Evolutionary conservation across 2,113 vertebrate species (phyloP), one percentile per base, ranked within the genome.

Genomic region (Heptranchias perlo): DNA sequence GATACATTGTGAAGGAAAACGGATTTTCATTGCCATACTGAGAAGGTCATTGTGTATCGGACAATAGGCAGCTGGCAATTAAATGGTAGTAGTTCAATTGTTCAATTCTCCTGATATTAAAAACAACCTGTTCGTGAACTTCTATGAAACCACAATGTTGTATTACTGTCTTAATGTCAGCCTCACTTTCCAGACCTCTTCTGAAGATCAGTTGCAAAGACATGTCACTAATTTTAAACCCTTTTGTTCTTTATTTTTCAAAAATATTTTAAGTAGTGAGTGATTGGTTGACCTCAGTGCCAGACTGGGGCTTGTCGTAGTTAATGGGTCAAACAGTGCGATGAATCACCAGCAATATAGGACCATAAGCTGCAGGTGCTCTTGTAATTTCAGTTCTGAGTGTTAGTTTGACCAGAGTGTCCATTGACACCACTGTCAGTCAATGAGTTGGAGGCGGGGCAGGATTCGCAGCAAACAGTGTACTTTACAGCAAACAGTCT

Each of bases 11-110:
- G 87, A 91, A 91, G 54, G 35, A 58, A 58, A 28, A n/a, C 10
- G 28, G 52, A 91, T 91, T 91, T 91, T 91, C 28, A 91, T 91
- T 91, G 87, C 54, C 28, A 91, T n/a, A 31, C 23, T 87, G 84
- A 16, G 28, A 35, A 91, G 28, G 52, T 58, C 35, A 91, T 58
- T 91, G 28, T 91, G 11, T 91, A 91, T n/a, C 35, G 52, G 87
- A 91, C 87, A 91, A 91, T 91, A 58, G 31, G 52, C 35, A n/a
- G 13, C 52, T 61, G 52, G 52, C 31, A 61, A 35, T 91, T 61
- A 58, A 16, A 61, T 91, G 31, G 52, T 91, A 58, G 52, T 87
- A 52, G 23, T 87, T 87, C 13, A 16, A 58, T 91, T 91, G 31
- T 91, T 58, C 28, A 91, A 58, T 58, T 91, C 52, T 91, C 52